Conservation (phyloP, 2,797 vertebrate species). For the Hydrocynus forskahlii region DNA sequence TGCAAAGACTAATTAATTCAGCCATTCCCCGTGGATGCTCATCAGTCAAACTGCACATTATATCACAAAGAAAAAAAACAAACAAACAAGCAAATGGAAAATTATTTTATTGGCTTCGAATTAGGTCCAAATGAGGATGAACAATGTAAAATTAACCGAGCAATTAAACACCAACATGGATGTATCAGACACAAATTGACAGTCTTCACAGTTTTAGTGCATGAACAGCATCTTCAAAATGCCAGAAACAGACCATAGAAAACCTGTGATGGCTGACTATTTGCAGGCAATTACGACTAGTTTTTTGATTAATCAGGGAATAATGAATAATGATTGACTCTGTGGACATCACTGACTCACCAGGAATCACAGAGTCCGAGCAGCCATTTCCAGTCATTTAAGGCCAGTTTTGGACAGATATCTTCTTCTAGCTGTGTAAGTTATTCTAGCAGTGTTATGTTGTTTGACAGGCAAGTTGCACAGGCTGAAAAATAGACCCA, state of each 20-base stretch:
- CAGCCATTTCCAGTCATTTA: not conserved
- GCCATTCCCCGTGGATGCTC: not conserved
- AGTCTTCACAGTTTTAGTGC: not conserved
- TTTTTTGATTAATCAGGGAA: not conserved
- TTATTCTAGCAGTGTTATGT: not conserved
- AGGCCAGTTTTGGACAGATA: not conserved
- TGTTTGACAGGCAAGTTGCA: not conserved
- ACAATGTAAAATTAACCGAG: not conserved
- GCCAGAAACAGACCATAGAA: not conserved
- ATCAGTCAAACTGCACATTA: not conserved
- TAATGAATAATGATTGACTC: conserved; percentile 47
- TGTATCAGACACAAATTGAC: not conserved
- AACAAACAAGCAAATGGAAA: not conserved
- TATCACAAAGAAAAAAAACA: not conserved
- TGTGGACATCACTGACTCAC: conserved; percentile 1
- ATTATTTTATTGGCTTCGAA: not conserved
- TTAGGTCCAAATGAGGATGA: not conserved
- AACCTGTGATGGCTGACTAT: not conserved
- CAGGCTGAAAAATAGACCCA: not conserved
- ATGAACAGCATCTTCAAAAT: not conserved
- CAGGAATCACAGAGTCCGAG: not conserved
- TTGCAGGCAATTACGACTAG: no score
- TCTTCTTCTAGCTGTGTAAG: not conserved
- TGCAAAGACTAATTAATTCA: conserved; percentile 2
- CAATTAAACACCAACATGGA: not conserved